Evolutionary conservation across 1,140 invertebrate genomes (phyloP).

Genomic region (Drosophila sulfurigaster): DNA sequence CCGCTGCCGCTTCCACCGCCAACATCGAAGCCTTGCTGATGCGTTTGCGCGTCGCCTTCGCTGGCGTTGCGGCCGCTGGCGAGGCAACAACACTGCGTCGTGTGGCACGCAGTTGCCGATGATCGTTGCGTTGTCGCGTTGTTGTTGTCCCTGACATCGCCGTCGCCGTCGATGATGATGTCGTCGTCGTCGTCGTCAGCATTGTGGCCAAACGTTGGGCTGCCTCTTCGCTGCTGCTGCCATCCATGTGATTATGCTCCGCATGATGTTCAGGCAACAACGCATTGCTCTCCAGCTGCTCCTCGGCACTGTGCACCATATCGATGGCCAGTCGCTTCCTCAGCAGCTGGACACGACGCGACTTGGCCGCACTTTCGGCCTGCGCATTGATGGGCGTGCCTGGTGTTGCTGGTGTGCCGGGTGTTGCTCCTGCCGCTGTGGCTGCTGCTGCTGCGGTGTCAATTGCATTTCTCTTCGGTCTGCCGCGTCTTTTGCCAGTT

Average conservation of each 20-base stretch:
- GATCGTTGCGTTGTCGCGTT: slow-evolving; percentile 41
- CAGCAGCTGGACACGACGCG: slow-evolving; percentile 73
- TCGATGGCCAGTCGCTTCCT: slow-evolving; percentile 80
- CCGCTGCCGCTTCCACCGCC: slow-evolving; percentile 15
- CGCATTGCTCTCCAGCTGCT: slow-evolving; percentile 3
- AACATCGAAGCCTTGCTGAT: slow-evolving; percentile 54
- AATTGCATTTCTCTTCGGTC: slow-evolving; percentile 60
- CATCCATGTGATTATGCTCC: not conserved
- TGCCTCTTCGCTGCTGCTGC: not conserved
- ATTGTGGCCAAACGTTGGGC: not conserved
- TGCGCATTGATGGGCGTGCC: slow-evolving; percentile 7
- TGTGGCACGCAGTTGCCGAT: slow-evolving; percentile 57
- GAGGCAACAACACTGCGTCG: slow-evolving; percentile 44
- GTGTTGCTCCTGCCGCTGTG: slow-evolving; percentile 9
- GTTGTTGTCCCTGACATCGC: not conserved
- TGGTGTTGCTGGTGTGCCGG: slow-evolving; percentile 28
- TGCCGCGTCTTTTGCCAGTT: slow-evolving; percentile 63
- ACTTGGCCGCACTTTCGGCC: slow-evolving; percentile 54
- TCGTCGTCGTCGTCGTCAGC: not conserved
- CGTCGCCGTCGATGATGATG: not conserved
- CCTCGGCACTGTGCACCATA: slow-evolving; percentile 67
- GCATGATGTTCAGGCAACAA: no score
- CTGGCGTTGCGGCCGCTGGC: slow-evolving; percentile 40
- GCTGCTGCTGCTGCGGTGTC: slow-evolving; percentile 22
- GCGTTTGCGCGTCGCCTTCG: slow-evolving; percentile 60